A percentile compares a stretch with the other conserved stretches of the same genome.
Evolutionary conservation across 2,888 invertebrate species (phyloP).

Genomic region (Unio pictorum): DNA sequence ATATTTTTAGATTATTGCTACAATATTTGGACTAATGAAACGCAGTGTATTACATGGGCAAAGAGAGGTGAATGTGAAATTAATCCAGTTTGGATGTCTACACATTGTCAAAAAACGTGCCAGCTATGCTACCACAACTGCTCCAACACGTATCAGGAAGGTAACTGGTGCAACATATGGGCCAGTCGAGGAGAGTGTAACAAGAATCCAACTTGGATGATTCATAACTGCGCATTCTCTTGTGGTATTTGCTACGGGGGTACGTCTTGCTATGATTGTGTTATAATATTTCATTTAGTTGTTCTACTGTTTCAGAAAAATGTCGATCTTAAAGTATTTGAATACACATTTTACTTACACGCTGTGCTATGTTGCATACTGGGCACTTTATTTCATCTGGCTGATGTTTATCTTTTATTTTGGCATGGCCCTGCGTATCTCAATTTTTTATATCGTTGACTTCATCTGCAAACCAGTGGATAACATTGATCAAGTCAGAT

Average conservation of each 20-base stretch:
- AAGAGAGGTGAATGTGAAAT: conserved; percentile 41
- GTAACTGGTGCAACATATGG: conserved; percentile 20
- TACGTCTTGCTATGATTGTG: conserved; percentile 7
- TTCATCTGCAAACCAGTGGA: no score
- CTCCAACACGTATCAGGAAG: conserved; percentile 17
- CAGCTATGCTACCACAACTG: conserved; percentile 37
- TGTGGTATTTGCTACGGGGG: conserved; percentile 51
- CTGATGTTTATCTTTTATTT: no score
- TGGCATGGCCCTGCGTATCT: no score
- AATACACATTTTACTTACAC: no score
- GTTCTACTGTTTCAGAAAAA: no score
- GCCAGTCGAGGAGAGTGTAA: conserved; percentile 44
- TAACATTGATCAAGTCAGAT: no score
- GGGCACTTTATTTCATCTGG: no score
- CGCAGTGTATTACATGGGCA: conserved; percentile 42
- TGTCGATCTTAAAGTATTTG: no score
- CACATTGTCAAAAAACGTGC: conserved; percentile 47
- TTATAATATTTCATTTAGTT: no score
- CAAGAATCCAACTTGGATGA: conserved; percentile 49
- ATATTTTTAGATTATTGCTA: conserved; percentile 36
- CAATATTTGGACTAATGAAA: conserved; percentile 36
- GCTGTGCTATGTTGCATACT: no score
- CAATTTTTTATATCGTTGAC: no score
- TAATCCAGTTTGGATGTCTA: conserved; percentile 53
- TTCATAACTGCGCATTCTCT: conserved; percentile 48